These are phyloP conservation scores for Phylloscopus collybita DNA, from an alignment of 2,797 vertebrate species.

Conservation along the genomic window DNA sequence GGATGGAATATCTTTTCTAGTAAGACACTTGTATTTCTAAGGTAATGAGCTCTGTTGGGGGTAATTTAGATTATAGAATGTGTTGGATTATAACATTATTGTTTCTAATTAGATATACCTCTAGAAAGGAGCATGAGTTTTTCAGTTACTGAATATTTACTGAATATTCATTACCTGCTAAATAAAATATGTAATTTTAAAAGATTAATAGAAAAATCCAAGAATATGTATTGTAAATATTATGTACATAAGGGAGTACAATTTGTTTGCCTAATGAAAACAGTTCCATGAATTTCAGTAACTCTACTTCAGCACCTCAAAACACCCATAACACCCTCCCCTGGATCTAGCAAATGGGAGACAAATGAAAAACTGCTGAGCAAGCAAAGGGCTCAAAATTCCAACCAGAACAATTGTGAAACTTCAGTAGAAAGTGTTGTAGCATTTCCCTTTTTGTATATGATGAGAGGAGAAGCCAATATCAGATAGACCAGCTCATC, in stretches of 20 bases:
- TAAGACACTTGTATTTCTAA: neutral
- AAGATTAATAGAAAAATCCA: neutral
- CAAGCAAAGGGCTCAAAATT: neutral
- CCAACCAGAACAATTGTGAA: neutral
- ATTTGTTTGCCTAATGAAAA: neutral
- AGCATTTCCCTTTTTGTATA: neutral
- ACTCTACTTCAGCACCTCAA: neutral
- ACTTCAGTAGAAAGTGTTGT: neutral
- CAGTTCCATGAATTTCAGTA: neutral
- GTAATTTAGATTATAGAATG: neutral
- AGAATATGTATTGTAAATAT: neutral
- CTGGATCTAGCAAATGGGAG: neutral
- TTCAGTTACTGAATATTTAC: neutral
- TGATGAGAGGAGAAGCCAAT: neutral
- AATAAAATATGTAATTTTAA: neutral
- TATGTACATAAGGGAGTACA: neutral
- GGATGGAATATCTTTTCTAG: neutral
- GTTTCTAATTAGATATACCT: neutral
- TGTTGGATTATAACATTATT: neutral
- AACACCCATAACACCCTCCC: rapidly evolving
- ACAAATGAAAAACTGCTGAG: neutral
- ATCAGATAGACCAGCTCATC: neutral
- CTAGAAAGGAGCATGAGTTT: neutral
- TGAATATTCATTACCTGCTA: neutral
- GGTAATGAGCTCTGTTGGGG: neutral